phyloP scores from a whole-genome alignment of 1,140 invertebrate genomes.

The Aradophagus sp. region DNA sequence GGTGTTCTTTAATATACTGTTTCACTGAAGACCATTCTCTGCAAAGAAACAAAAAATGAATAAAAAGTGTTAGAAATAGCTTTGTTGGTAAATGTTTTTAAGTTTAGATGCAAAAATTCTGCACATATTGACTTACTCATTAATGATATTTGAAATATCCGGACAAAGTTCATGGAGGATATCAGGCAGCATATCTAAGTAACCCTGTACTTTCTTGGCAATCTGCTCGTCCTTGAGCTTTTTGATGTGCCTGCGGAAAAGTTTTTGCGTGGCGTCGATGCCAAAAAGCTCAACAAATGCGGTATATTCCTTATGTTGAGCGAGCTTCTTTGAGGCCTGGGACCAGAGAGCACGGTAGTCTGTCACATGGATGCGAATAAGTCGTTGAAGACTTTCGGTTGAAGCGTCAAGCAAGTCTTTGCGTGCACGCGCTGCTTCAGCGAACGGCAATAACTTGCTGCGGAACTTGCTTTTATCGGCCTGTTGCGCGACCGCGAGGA shows the following conservation, averaged over 20 bases:
- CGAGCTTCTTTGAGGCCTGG: conserved; percentile 88
- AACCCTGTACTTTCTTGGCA: conserved; percentile 85
- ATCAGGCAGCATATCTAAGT: conserved; percentile 86
- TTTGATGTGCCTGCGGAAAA: conserved; percentile 88
- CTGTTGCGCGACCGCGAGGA: conserved; percentile 93
- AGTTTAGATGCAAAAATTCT: neutral
- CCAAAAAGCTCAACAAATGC: conserved; percentile 94
- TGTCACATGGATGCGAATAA: conserved; percentile 87
- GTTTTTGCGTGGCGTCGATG: conserved; percentile 85
- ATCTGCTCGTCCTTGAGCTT: conserved; percentile 91
- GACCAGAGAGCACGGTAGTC: conserved; percentile 92
- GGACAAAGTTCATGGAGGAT: conserved; percentile 89
- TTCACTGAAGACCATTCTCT: conserved; percentile 92
- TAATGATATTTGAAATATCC: conserved; percentile 83
- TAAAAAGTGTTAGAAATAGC: conserved; percentile 1
- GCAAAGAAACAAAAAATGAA: conserved; percentile 1
- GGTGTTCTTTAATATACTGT: conserved; percentile 87
- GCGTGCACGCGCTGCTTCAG: conserved; percentile 89
- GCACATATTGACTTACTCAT: conserved; percentile 79
- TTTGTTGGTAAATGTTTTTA: neutral
- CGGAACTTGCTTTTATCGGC: conserved; percentile 86
- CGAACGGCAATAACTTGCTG: conserved; percentile 85
- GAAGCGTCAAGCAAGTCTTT: conserved; percentile 92
- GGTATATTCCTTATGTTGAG: conserved; percentile 91
- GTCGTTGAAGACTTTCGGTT: conserved; percentile 89